Base-by-base conservation (phyloP, 2,113 vertebrate genomes). In the Colossoma macropomum region DNA sequence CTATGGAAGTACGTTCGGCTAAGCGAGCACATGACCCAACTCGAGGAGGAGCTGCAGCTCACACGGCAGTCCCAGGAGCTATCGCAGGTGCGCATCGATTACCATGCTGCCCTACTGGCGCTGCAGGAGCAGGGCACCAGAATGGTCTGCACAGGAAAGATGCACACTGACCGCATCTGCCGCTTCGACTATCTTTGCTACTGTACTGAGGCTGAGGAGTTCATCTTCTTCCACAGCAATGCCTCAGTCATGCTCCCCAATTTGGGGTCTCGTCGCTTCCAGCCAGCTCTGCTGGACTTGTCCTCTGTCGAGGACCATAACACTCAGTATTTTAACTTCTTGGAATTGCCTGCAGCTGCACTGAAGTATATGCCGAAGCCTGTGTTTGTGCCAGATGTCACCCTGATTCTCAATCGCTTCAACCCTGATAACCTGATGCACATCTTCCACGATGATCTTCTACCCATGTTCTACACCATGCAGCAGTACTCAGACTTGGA, bases 391-490 rank as follows among this genome's bases (percentile, higher is more conserved):
- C 97, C 98, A 0, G 98, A 99, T 0, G 96, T 97, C 87, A 96
- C 97, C 0, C 94, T 99, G 48, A 97, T 99, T 12, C 78, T 96
- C 45, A 99, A 99, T 90, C 94, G 98, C 82, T 99, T 99, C 91
- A 99, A 99, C 87, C 97, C 98, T 0, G 98, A 99, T 90, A 99
- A 99, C 92, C 90, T 99, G 77, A 99, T 99, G 98, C 98, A 99
- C 0, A 94, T 99, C 52, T 98, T 99, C 90, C 98, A 99, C 0
- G 98, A 99, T 0, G 98, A 99, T 89, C 94, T 99, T 23, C 95
- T 99, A 59, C 98, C 98, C 0, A 95, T 96, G 77, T 99, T 95
- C 89, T 99, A 97, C 82, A 99, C 98, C 30, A 97, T 99, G 96
- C 95, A 94, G 63, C 97, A 98, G 92, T 97, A 97, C 88, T 95